Evolutionary conservation across 2,113 vertebrate species (phyloP).

Genomic region (Trogon melanurus): DNA sequence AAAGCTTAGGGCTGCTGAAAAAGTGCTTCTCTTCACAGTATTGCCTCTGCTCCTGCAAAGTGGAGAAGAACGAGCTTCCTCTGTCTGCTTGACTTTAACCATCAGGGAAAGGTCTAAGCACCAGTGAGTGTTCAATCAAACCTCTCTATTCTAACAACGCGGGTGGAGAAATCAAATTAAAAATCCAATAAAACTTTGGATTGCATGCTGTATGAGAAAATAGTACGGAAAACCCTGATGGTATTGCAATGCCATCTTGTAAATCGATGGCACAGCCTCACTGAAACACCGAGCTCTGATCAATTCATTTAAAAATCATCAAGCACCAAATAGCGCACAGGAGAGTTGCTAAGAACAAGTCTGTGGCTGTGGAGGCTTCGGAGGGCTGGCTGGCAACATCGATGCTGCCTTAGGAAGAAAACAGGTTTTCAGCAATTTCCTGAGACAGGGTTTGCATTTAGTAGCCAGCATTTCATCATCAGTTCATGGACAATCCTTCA

Average conservation of each 20-base stretch:
- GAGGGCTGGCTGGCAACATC: rapidly evolving
- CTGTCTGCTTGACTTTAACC: background rate
- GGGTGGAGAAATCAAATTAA: background rate
- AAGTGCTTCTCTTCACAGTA: rapidly evolving
- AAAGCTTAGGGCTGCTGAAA: background rate
- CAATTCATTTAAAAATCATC: background rate
- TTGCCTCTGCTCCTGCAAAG: background rate
- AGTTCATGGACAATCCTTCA: background rate
- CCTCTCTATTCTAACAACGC: background rate
- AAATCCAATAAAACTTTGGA: background rate
- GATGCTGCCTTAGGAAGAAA: background rate
- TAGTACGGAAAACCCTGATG: background rate
- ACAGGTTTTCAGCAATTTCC: background rate
- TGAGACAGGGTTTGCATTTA: background rate
- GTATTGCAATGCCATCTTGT: background rate
- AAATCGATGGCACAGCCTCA: background rate
- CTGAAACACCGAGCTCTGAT: background rate
- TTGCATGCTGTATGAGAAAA: background rate
- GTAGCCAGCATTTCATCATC: background rate
- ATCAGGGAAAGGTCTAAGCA: background rate
- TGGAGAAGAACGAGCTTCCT: background rate
- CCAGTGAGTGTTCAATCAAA: background rate
- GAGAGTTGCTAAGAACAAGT: background rate
- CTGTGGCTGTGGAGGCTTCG: background rate
- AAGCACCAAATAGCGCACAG: background rate